Evolutionary conservation across 2,113 vertebrate genomes (phyloP).

Genomic region (Hippolais icterina): DNA sequence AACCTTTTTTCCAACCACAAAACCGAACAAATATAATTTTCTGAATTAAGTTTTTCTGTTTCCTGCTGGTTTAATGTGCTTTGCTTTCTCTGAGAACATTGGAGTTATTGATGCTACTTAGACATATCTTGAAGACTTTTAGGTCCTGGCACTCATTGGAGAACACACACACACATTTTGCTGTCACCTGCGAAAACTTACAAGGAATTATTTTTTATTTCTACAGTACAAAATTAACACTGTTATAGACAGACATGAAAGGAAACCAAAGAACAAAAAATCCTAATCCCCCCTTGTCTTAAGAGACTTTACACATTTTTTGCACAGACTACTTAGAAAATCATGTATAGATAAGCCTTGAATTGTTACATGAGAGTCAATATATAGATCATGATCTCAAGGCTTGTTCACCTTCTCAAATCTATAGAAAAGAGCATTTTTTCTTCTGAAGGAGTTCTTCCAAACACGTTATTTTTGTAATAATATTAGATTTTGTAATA

Average conservation of each 20-base stretch:
- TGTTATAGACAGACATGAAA: neutral
- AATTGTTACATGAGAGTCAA: neutral
- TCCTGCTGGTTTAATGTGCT: neutral
- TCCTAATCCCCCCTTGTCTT: rapidly evolving
- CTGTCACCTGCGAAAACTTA: neutral
- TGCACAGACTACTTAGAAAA: neutral
- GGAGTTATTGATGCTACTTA: neutral
- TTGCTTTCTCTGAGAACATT: neutral
- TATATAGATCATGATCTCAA: neutral
- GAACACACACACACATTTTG: rapidly evolving
- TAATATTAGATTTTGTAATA: neutral
- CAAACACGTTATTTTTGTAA: neutral
- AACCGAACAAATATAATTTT: neutral
- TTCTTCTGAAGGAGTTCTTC: neutral
- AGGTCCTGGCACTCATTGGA: neutral
- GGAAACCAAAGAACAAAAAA: rapidly evolving
- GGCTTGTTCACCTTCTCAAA: neutral
- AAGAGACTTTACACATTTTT: neutral
- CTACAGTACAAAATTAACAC: neutral
- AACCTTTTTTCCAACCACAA: neutral
- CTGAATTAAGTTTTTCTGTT: neutral
- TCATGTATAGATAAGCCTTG: neutral
- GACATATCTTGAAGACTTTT: neutral
- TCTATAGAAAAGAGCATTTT: neutral
- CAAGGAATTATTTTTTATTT: neutral